Evolutionary conservation across 2,797 vertebrate genomes (phyloP).

Genomic region (Eulemur rubriventer): DNA sequence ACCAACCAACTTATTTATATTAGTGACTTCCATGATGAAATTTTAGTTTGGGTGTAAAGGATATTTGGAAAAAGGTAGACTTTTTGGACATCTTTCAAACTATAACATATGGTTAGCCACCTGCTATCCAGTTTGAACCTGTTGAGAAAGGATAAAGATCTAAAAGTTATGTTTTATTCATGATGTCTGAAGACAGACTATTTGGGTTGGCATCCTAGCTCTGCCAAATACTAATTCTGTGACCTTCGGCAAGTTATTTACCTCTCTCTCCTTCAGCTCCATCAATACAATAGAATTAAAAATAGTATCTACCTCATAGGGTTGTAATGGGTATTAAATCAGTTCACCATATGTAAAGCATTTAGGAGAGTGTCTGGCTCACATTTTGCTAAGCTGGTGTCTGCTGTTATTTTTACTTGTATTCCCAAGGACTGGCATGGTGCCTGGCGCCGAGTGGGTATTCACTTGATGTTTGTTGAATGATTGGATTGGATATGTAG

Average conservation of each 20-base stretch:
- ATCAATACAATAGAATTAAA: not conserved
- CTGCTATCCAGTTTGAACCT: slow-evolving; percentile 26
- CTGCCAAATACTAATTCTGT: slow-evolving; percentile 31
- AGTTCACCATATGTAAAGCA: not conserved
- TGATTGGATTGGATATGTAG: not conserved
- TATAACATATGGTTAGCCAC: not conserved
- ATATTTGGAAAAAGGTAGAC: slow-evolving; percentile 3
- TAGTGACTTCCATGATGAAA: not conserved
- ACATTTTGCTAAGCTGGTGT: not conserved
- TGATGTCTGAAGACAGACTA: not conserved
- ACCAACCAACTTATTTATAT: not conserved
- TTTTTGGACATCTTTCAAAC: not conserved
- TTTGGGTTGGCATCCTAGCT: not conserved
- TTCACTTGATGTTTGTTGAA: not conserved
- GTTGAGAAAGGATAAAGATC: slow-evolving; percentile 8
- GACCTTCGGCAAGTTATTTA: slow-evolving; percentile 43
- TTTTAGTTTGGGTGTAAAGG: slow-evolving; percentile 9
- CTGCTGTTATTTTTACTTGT: slow-evolving; percentile 1
- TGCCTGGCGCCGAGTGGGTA: not conserved
- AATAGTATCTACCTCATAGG: not conserved
- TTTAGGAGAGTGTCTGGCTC: not conserved
- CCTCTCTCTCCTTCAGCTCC: slow-evolving; percentile 13
- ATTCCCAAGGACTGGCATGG: not conserved
- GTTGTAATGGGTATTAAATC: not conserved
- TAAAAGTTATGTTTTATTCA: slow-evolving; percentile 53